These are phyloP conservation scores for Hippocampus comes DNA, from an alignment of 2,113 vertebrate genomes.

Conservation along the genomic window DNA sequence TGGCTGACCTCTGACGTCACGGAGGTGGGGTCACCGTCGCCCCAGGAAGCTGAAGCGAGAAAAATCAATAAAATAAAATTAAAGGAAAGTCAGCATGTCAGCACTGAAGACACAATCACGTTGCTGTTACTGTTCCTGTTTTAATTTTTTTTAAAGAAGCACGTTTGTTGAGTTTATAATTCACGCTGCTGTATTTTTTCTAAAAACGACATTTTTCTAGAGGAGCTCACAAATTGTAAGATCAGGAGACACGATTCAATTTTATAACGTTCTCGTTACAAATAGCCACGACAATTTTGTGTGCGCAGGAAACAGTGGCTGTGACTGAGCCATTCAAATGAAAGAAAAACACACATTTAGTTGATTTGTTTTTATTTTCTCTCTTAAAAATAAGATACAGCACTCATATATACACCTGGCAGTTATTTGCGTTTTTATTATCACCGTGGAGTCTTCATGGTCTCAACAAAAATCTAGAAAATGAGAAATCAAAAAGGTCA, in stretches of 20 bases:
- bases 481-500: background rate
- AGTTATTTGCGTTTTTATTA: background rate
- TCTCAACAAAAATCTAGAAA: too few species aligned
- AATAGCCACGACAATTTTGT: too few species aligned
- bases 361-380: background rate
- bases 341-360: background rate
- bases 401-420: background rate
- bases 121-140: background rate
- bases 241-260: background rate
- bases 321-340: background rate
- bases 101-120: background rate
- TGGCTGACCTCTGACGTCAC: conserved; percentile 66
- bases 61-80: conserved; percentile 20
- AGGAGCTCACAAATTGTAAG: background rate
- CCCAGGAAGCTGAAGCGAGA: background rate
- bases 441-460: background rate
- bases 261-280: background rate
- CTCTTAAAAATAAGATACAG: too few species aligned
- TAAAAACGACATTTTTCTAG: background rate
- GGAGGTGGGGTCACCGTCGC: conserved; percentile 30
- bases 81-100: conserved; percentile 27
- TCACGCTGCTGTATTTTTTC: too few species aligned
- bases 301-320: background rate
- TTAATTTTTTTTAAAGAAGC: too few species aligned
- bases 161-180: background rate